Evolutionary conservation across 53 echinoderm and acorn worm species (phyloP).

Genomic region (Astropecten irregularis): DNA sequence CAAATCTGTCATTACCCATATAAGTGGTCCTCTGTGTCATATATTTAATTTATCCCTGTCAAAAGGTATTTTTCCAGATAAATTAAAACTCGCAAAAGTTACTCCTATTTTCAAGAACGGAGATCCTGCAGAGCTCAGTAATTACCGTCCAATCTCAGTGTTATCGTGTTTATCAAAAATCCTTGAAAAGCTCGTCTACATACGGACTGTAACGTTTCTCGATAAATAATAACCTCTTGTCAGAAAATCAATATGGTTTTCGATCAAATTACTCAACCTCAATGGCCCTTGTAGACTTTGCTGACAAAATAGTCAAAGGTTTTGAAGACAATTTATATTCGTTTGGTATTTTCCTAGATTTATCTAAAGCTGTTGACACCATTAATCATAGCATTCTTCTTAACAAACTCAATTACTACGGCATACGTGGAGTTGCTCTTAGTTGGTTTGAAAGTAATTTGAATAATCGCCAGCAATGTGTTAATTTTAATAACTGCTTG

Average conservation of each 20-base stretch:
- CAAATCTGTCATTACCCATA: conserved; percentile 16
- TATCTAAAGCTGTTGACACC: neutral
- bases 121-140: neutral
- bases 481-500: neutral
- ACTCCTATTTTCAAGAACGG: conserved; percentile 18
- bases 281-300: neutral
- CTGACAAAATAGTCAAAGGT: neutral
- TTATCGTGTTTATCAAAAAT: conserved; percentile 28
- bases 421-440: neutral
- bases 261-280: too few relatives aligned
- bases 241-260: too few relatives aligned
- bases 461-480: neutral
- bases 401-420: neutral
- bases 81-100: conserved; percentile 25
- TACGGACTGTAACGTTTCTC: neutral
- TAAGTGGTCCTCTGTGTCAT: conserved; percentile 2
- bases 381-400: neutral
- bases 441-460: neutral
- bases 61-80: conserved; percentile 10
- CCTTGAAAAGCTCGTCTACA: conserved; percentile 2
- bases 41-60: conserved; percentile 26
- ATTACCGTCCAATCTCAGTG: conserved; percentile 58
- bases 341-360: neutral
- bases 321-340: neutral
- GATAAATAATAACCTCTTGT: too few relatives aligned